A percentile compares a stretch with the other conserved stretches of the same genome.
Conservation (phyloP, 2,797 vertebrate genomes). For the Leuciscus waleckii region DNA sequence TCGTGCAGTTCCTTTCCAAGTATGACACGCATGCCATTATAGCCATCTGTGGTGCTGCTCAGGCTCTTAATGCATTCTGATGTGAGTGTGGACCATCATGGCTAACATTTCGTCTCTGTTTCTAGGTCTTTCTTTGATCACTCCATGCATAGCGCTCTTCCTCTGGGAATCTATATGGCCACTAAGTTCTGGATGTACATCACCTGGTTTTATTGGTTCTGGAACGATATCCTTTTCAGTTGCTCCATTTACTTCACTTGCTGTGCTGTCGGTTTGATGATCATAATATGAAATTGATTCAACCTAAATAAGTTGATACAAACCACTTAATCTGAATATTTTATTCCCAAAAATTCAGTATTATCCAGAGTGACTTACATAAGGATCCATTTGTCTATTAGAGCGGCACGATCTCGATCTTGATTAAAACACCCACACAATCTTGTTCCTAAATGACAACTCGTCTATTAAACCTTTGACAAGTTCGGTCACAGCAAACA, state of each 20-base stretch:
- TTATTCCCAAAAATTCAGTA: not conserved
- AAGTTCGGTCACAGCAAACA: not conserved
- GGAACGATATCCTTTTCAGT: conserved; percentile 95
- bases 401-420: not conserved
- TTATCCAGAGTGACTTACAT: not conserved
- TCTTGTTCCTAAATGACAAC: not conserved
- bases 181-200: conserved; percentile 99
- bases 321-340: not conserved
- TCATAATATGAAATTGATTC: not conserved
- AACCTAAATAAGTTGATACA: not conserved
- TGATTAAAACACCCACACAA: not conserved
- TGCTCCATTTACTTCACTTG: not conserved
- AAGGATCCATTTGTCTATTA: not conserved
- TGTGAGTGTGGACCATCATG: not conserved
- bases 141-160: conserved; percentile 99
- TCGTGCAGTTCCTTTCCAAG: conserved; percentile 98
- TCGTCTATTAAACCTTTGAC: not conserved
- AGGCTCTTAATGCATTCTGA: conserved; percentile 16
- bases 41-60: conserved; percentile 57
- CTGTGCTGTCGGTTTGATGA: not conserved
- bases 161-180: conserved; percentile 98
- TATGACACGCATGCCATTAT: conserved; percentile 70
- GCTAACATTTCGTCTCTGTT: not conserved
- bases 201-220: conserved; percentile 99
- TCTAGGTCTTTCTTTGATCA: conserved; percentile 97